Evolutionary conservation across 2,113 vertebrate species (phyloP).

Genomic region (Callithrix jacchus): DNA sequence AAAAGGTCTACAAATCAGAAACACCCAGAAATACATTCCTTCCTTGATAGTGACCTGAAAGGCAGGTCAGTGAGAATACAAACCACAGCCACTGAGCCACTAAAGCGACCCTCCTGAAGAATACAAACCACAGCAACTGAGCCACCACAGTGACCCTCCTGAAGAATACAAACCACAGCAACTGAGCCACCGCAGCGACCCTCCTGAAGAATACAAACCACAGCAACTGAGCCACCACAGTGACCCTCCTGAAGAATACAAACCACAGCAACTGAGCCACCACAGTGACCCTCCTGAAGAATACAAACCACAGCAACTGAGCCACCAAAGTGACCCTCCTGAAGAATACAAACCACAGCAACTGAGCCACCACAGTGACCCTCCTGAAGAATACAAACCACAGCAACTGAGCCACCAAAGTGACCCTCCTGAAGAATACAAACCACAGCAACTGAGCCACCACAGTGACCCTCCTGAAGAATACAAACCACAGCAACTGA

Average conservation of each 20-base stretch:
- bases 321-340: neutral
- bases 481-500: no score
- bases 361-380: neutral
- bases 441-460: accelerated
- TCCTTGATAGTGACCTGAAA: neutral
- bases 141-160: neutral
- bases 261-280: accelerated
- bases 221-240: accelerated
- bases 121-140: no score
- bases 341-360: no score
- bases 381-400: no score
- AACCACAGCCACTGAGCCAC: neutral
- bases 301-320: no score
- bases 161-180: no score
- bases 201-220: no score
- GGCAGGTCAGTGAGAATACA: neutral
- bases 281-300: neutral
- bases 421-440: neutral
- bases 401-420: accelerated
- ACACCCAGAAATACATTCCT: neutral
- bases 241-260: neutral
- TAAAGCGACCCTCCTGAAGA: neutral
- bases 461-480: neutral
- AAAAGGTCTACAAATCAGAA: conserved; percentile 1
- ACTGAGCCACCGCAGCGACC: neutral